Percentiles rank a stretch among this genome's conserved stretches.
phyloP scores from a whole-genome alignment of 1,140 invertebrate species.

The Apocrypta bakeri region DNA sequence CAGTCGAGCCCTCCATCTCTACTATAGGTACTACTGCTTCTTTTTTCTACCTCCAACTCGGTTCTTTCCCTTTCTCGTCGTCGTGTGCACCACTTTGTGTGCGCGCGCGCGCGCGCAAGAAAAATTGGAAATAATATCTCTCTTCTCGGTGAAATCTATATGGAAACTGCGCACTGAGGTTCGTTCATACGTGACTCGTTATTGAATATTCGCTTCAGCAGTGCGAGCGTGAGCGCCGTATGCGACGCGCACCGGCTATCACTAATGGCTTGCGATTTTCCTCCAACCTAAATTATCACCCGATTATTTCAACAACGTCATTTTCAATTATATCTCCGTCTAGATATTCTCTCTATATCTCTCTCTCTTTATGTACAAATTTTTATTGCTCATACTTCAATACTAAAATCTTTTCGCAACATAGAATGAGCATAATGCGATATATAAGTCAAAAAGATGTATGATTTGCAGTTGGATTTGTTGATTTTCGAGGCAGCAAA shows the following conservation, averaged over 20 bases:
- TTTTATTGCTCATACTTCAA: too few species aligned
- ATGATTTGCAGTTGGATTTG: too few species aligned
- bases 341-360: too few species aligned
- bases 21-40: constrained; percentile 17
- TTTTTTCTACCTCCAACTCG: constrained; percentile 10
- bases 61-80: constrained; percentile 4
- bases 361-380: too few species aligned
- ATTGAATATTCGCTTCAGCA: constrained; percentile 50
- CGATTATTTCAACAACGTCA: too few species aligned
- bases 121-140: constrained; percentile 68
- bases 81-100: constrained; percentile 62
- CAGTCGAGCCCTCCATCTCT: constrained; percentile 36
- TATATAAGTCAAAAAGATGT: too few species aligned
- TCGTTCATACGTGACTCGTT: constrained; percentile 54
- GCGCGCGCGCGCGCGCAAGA: constrained; percentile 54
- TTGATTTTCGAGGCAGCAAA: too few species aligned
- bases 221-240: constrained; percentile 10
- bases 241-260: constrained; percentile 17
- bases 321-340: too few species aligned
- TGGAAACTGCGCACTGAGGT: constrained; percentile 43
- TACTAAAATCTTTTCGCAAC: too few species aligned
- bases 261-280: constrained; percentile 47
- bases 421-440: too few species aligned
- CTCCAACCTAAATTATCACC: not conserved
- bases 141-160: constrained; percentile 52